These are phyloP conservation scores for Formicarius rufipectus DNA, from an alignment of 2,113 vertebrate species.

Conservation along the genomic window DNA sequence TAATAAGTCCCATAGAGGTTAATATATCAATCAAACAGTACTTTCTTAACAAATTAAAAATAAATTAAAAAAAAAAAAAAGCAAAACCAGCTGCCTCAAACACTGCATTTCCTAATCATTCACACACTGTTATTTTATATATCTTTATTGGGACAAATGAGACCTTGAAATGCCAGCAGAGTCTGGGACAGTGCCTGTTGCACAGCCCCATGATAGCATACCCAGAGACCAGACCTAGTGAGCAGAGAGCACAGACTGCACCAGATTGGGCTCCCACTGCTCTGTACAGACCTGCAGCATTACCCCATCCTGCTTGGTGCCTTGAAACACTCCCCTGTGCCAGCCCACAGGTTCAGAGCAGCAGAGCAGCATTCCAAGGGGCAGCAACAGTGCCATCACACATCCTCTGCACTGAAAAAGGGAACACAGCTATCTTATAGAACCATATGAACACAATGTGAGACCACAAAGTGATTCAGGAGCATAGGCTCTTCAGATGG, in stretches of 20 bases:
- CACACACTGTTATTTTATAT: background rate
- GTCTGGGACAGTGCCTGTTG: background rate
- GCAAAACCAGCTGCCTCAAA: background rate
- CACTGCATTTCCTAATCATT: background rate
- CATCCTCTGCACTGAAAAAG: background rate
- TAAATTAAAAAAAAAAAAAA: background rate
- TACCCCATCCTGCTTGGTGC: accelerated
- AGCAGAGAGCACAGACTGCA: background rate
- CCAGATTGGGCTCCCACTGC: accelerated
- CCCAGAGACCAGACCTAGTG: background rate
- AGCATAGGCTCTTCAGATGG: background rate
- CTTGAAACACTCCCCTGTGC: no score
- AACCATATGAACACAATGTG: background rate
- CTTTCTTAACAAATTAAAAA: background rate
- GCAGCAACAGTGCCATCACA: background rate
- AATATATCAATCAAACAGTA: background rate
- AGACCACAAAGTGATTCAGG: background rate
- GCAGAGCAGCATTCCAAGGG: background rate
- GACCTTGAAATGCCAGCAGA: background rate
- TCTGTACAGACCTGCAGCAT: background rate
- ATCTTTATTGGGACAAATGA: background rate
- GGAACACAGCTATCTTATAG: background rate
- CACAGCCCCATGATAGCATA: background rate
- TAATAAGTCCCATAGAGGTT: background rate
- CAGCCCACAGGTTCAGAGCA: background rate